A percentile compares a stretch with the other conserved stretches of the same genome.
phyloP scores from a whole-genome alignment of 92 coral and sea anemone species.

The Porites rus region DNA sequence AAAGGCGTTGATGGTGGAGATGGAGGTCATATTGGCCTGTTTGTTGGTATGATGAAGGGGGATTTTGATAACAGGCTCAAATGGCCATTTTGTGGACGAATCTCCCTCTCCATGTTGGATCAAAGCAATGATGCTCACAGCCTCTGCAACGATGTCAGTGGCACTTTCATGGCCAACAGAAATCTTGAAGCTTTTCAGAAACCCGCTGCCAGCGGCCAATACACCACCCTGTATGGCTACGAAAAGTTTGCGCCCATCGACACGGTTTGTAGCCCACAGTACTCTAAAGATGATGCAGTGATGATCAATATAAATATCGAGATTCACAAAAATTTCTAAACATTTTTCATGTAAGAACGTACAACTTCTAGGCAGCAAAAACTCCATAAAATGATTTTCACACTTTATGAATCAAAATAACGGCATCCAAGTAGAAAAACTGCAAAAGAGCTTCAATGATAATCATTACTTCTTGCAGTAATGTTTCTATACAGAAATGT shows the following conservation, averaged over 20 bases:
- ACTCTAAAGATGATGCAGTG: slow-evolving; percentile 63
- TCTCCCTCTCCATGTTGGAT: slow-evolving; percentile 78
- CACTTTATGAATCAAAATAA: too few species aligned
- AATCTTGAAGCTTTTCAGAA: slow-evolving; percentile 75
- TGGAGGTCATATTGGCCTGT: slow-evolving; percentile 72
- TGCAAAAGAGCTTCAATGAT: too few species aligned
- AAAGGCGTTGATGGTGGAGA: slow-evolving; percentile 73
- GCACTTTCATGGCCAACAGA: slow-evolving; percentile 77
- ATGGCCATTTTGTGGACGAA: slow-evolving; percentile 86
- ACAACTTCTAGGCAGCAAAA: too few species aligned
- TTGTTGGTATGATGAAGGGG: slow-evolving; percentile 80
- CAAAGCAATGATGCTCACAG: slow-evolving; percentile 65
- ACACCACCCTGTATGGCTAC: slow-evolving; percentile 81
- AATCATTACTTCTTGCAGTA: too few species aligned
- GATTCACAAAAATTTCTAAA: slow-evolving; percentile 45
- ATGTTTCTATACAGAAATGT: too few species aligned
- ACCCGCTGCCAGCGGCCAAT: slow-evolving; percentile 62
- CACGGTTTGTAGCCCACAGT: slow-evolving; percentile 61
- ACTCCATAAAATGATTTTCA: too few species aligned
- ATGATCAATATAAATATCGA: slow-evolving; percentile 57
- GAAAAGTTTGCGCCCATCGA: slow-evolving; percentile 80
- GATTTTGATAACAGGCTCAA: slow-evolving; percentile 67
- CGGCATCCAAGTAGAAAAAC: too few species aligned
- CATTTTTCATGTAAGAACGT: too few species aligned
- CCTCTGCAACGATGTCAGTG: slow-evolving; percentile 77